These are phyloP conservation scores for Tragelaphus strepsiceros DNA, from an alignment of 2,113 vertebrate genomes.

Conservation along the genomic window DNA sequence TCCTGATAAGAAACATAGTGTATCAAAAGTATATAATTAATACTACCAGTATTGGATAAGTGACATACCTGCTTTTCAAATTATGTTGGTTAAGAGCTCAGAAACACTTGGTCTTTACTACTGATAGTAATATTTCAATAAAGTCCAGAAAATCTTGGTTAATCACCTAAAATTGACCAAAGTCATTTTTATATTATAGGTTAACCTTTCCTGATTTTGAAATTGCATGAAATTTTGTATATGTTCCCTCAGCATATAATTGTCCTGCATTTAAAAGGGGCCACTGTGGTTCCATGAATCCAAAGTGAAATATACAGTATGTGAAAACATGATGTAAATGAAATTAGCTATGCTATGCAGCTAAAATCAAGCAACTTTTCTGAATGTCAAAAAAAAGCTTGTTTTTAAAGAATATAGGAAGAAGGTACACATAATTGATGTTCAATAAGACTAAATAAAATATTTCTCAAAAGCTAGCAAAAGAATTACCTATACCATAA, in stretches of 20 bases:
- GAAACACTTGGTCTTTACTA: neutral
- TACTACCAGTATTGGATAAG: neutral
- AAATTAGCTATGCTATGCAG: neutral
- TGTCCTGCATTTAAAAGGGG: neutral
- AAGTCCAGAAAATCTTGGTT: neutral
- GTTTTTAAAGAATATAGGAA: neutral
- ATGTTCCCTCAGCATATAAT: neutral
- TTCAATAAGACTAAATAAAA: neutral
- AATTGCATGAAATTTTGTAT: neutral
- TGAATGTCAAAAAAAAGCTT: neutral
- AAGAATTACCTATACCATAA: neutral
- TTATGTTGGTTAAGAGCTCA: neutral
- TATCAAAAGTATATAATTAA: neutral
- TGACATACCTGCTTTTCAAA: neutral
- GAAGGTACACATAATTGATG: neutral
- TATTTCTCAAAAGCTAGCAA: neutral
- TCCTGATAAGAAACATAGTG: neutral
- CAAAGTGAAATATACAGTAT: neutral
- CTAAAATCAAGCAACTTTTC: neutral
- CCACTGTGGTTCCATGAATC: neutral
- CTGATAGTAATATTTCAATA: neutral
- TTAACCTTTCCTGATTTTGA: neutral
- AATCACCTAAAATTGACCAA: neutral
- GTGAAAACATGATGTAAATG: neutral
- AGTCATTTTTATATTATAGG: neutral